phyloP scores from a whole-genome alignment of 2,888 invertebrate species.

The Habrosyne pyritoides region DNA sequence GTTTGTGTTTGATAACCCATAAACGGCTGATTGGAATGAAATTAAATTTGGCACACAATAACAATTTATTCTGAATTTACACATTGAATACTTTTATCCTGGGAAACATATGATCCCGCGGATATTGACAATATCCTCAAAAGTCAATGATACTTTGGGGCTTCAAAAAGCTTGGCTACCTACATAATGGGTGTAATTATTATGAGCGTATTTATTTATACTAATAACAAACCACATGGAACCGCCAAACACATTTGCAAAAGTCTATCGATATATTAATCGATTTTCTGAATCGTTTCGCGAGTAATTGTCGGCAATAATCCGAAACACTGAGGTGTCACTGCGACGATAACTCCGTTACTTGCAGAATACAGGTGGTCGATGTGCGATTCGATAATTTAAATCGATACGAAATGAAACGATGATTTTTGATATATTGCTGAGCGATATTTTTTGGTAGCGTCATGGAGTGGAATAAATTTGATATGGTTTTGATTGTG shows the following conservation, averaged over 20 bases:
- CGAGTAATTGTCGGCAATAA: slow-evolving; percentile 72
- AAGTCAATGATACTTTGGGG: too few species aligned
- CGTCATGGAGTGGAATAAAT: slow-evolving; percentile 19
- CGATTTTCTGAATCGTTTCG: slow-evolving; percentile 58
- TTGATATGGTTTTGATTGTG: background rate
- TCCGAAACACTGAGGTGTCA: slow-evolving; percentile 65
- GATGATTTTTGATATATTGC: slow-evolving; percentile 26
- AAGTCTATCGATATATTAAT: slow-evolving; percentile 39
- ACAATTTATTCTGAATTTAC: too few species aligned
- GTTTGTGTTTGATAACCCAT: too few species aligned
- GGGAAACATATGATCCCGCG: too few species aligned
- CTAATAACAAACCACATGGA: too few species aligned
- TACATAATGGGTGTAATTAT: too few species aligned
- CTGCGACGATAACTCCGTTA: slow-evolving; percentile 69
- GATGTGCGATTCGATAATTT: slow-evolving; percentile 52
- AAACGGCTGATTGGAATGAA: too few species aligned
- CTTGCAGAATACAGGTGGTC: slow-evolving; percentile 73
- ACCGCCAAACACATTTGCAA: slow-evolving; percentile 33
- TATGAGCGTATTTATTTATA: too few species aligned
- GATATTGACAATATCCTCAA: too few species aligned
- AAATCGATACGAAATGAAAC: slow-evolving; percentile 45
- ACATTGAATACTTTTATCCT: too few species aligned
- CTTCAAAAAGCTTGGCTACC: too few species aligned
- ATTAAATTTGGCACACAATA: too few species aligned
- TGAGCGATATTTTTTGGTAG: slow-evolving; percentile 29